Base-by-base conservation (phyloP, 2,113 vertebrate genomes). In the Brachypteracias leptosomus region DNA sequence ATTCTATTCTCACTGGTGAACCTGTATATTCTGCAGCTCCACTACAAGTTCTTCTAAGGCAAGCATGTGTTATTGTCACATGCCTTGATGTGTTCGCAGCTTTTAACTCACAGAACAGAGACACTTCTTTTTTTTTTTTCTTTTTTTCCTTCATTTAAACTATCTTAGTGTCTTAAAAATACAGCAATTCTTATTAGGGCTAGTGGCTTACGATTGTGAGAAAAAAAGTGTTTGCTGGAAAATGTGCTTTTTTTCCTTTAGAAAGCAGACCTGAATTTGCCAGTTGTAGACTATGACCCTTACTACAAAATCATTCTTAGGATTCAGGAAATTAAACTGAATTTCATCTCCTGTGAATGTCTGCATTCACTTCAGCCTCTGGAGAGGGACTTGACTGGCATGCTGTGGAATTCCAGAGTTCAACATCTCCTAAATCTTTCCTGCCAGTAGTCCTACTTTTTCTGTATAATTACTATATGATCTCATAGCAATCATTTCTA, bases 281-380 rank as follows among this genome's bases (percentile, higher is more conserved):
- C 47, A 19, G 5, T n/a, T 77, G 25, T 81, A 42, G 35, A 72
- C 79, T 86, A 80, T 44, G 59, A 61, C 46, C 71, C 55, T 28
- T 71, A 35, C 16, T 25, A 86, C 42, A 84, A 67, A 92, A 55
- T 46, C 6, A 2, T 46, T 89, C 31, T 76, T 21, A 46, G 59
- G 58, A 80, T 81, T 71, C 86, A 86, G 67, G 79, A 95, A 94
- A 86, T 91, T 65, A 91, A 88, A 89, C 7, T 67, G 72, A 59
- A 77, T 92, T 94, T 90, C 31, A 55, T 84, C 79, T 95, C 59
- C 85, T 36, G 19, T 66, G 46, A 84, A 63, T 10, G 24, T 75
- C 74, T 82, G 66, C 70, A 85, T 94, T 89, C 74, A n/a, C 33
- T 90, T 93, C 7, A 8, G 11, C 55, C 24, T 90, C 51, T 19